Conservation (phyloP, 2,797 vertebrate genomes). For the Odontamblyopus lacepedii region DNA sequence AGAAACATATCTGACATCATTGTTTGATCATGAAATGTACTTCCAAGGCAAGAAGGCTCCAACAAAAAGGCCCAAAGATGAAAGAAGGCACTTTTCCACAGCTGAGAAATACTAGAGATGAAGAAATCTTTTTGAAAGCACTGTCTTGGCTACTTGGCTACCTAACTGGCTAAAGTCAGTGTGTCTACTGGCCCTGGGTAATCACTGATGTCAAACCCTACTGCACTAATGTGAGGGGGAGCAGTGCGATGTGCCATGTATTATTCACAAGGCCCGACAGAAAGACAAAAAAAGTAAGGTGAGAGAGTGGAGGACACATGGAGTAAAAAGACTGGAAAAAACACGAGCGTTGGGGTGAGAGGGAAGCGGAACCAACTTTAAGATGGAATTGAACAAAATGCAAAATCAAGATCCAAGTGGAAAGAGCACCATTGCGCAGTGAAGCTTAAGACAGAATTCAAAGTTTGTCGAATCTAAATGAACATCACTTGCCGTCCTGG, state of each 20-base stretch:
- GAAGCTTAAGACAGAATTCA: constrained; percentile 56
- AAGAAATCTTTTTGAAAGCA: constrained; percentile 56
- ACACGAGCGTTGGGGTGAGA: constrained; percentile 20
- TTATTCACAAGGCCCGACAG: constrained; percentile 56
- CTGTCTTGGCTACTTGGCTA: constrained; percentile 61
- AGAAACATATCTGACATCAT: constrained; percentile 41
- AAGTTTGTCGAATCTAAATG: constrained; percentile 78
- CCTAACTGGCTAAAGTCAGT: constrained; percentile 66
- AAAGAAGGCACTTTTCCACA: constrained; percentile 55
- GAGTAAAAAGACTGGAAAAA: constrained; percentile 23
- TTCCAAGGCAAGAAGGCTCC: constrained; percentile 33
- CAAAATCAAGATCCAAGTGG: constrained; percentile 50
- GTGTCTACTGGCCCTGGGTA: constrained; percentile 56
- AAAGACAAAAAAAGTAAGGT: constrained; percentile 40
- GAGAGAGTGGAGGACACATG: constrained; percentile 29
- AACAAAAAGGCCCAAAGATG: constrained; percentile 39
- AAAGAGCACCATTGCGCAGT: constrained; percentile 34
- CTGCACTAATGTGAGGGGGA: constrained; percentile 39
- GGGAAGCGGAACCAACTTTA: constrained; percentile 20
- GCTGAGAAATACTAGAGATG: constrained; percentile 62
- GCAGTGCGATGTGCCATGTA: constrained; percentile 36
- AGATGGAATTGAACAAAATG: constrained; percentile 36
- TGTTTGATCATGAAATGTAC: constrained; percentile 47
- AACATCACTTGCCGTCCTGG: constrained; percentile 63
- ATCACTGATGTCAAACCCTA: constrained; percentile 49